These are phyloP conservation scores for Trachops cirrhosus DNA, from an alignment of 2,797 vertebrate species.

Conservation along the genomic window DNA sequence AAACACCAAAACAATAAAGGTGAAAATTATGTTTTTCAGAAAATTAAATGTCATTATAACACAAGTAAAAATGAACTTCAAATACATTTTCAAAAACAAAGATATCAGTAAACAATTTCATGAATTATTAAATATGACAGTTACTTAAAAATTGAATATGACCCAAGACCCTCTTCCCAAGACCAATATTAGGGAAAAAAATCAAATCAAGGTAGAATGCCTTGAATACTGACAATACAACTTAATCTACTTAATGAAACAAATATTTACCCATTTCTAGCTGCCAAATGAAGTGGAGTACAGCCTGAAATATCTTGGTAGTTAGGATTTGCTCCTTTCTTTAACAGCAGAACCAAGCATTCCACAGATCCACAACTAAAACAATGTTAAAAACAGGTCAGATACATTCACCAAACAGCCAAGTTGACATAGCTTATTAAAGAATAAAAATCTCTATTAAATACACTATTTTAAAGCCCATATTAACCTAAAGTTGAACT, in stretches of 20 bases:
- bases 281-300: slow-evolving; percentile 97
- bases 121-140: background rate
- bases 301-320: slow-evolving; percentile 99
- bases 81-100: slow-evolving; percentile 43
- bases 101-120: background rate
- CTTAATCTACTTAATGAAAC: background rate
- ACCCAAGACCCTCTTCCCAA: background rate
- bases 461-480: background rate
- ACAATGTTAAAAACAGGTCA: slow-evolving; percentile 62
- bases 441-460: slow-evolving; percentile 30
- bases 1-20: background rate
- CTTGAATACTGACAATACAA: background rate
- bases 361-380: slow-evolving; percentile 97
- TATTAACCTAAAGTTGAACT: slow-evolving; percentile 2
- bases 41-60: slow-evolving; percentile 19
- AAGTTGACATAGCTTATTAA: slow-evolving; percentile 21
- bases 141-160: slow-evolving; percentile 29
- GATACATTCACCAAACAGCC: background rate
- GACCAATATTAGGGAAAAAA: background rate
- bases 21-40: slow-evolving; percentile 23
- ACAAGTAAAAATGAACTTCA: slow-evolving; percentile 39
- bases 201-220: background rate
- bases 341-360: slow-evolving; percentile 94
- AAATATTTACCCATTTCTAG: slow-evolving; percentile 93
- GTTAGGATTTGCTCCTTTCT: slow-evolving; percentile 97